Percentiles rank a stretch among this genome's conserved stretches.
These are phyloP conservation scores for Julus scandinavius DNA, from an alignment of 2,888 invertebrate species.

Conservation along the genomic window DNA sequence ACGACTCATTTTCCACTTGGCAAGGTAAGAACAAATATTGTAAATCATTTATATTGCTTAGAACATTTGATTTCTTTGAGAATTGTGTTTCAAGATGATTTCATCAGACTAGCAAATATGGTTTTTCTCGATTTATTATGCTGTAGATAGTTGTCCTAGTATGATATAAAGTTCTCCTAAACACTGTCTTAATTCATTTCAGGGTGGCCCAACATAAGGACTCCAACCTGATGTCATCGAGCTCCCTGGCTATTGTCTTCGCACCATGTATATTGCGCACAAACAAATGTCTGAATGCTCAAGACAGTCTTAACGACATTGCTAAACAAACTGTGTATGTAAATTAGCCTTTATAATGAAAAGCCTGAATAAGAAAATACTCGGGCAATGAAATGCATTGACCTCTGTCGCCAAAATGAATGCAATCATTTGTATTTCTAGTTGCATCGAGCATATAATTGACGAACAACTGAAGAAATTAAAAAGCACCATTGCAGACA, in stretches of 20 bases:
- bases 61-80: too few relatives aligned
- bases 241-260: slow-evolving; percentile 91
- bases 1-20: slow-evolving; percentile 90
- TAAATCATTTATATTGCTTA: neutral
- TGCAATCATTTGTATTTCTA: slow-evolving; percentile 60
- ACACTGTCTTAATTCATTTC: slow-evolving; percentile 51
- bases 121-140: too few relatives aligned
- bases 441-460: slow-evolving; percentile 89
- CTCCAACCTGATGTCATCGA: slow-evolving; percentile 90
- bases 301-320: slow-evolving; percentile 91
- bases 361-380: neutral
- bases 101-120: neutral
- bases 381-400: neutral
- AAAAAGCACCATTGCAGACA: slow-evolving; percentile 86
- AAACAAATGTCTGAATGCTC: slow-evolving; percentile 86
- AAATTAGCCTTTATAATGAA: neutral
- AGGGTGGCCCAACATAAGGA: slow-evolving; percentile 87
- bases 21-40: slow-evolving; percentile 69
- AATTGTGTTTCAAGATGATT: too few relatives aligned
- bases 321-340: slow-evolving; percentile 80
- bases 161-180: too few relatives aligned
- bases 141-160: too few relatives aligned
- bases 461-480: slow-evolving; percentile 86
- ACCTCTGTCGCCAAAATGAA: neutral
- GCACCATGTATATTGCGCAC: slow-evolving; percentile 93